phyloP scores from a whole-genome alignment of 2,113 vertebrate genomes.

The Galeopterus variegatus region DNA sequence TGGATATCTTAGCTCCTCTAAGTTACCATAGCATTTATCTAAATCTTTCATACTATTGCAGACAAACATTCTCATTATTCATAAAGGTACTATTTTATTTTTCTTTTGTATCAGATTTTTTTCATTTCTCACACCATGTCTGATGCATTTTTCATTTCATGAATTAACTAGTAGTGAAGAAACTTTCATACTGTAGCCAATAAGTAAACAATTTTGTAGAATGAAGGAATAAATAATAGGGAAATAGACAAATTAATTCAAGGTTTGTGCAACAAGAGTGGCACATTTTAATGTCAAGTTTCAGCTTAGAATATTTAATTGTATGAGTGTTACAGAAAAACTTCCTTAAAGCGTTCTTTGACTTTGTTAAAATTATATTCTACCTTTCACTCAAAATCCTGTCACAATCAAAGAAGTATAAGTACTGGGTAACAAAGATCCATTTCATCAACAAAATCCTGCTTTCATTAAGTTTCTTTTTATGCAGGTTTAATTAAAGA shows the following conservation, averaged over 20 bases:
- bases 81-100: neutral
- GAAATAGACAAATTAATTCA: neutral
- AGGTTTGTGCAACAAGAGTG: neutral
- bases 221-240: neutral
- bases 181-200: neutral
- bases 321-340: neutral
- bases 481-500: neutral
- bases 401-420: neutral
- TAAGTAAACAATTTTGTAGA: slow-evolving; percentile 17
- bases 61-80: neutral
- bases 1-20: neutral
- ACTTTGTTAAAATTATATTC: neutral
- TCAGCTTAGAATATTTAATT: neutral
- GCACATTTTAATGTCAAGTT: neutral
- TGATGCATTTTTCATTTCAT: neutral
- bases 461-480: neutral
- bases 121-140: neutral
- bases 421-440: neutral
- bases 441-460: slow-evolving; percentile 9
- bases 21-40: neutral
- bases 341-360: neutral
- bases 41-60: neutral
- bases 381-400: neutral
- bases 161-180: neutral
- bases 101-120: neutral